Evolutionary conservation across 2,888 invertebrate species (phyloP), one percentile per base, ranked within the genome.

Genomic region (Leptothorax acervorum): DNA sequence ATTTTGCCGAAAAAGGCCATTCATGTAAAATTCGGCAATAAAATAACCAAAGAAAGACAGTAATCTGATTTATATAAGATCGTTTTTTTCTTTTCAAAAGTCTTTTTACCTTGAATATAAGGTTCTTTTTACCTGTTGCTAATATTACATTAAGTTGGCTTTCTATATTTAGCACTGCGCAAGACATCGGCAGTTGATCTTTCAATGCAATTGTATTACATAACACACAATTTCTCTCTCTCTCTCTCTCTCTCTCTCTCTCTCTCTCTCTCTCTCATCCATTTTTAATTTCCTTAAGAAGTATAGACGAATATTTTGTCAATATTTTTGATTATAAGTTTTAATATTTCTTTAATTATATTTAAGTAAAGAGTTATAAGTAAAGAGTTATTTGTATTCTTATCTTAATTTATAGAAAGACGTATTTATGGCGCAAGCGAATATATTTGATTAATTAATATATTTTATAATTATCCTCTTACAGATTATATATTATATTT

Each of bases 371-470:
- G 23, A 23, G 23, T 23, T 31, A 70, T 62, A 35, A 11, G 9
- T 12, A 51, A 31, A 31, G 12, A 60, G 42, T 42, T 31, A 74
- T 74, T 9, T 31, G 1, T 45, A 42, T 74, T 73, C 28, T 60
- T 39, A 57, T 60, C 31, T 74, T 53, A 74, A 60, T 45, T 62
- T 60, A n/a, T 62, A 60, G 4, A 31, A 12, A 51, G 5, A 57
- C 6, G 23, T 45, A 74, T 60, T 60, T 8, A 35, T 18, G 15
- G 6, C 12, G n/a, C 8, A 9, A 35, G 9, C 18, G 6, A 31
- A 75, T 62, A 75, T 62, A 48, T 62, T 75, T 75, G 5, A 75
- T 15, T 48, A 62, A 57, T 1, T 35, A 39, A 45, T 74, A 60
- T 42, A 6, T 28, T 42, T n/a, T 23, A 51, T 28, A 55, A 55